A percentile compares a stretch with the other conserved stretches of the same genome.
phyloP scores from a whole-genome alignment of 2,113 vertebrate species.

The Carassius auratus region DNA sequence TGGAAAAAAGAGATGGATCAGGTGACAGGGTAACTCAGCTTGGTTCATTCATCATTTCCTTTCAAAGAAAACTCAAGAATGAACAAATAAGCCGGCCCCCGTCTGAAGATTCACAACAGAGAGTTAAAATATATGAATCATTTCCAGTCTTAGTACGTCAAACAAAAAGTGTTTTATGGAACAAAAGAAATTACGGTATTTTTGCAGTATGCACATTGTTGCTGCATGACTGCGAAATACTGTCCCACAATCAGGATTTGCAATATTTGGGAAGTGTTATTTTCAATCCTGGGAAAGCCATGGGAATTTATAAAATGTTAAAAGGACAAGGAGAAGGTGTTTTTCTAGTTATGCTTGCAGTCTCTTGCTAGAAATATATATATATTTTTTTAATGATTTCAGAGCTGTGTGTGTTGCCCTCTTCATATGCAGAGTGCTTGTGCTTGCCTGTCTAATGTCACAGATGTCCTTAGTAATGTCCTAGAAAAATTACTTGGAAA shows the following conservation, averaged over 20 bases:
- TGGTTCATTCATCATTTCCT: slow-evolving; percentile 32
- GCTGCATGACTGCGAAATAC: not conserved
- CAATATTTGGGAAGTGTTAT: not conserved
- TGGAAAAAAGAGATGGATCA: not conserved
- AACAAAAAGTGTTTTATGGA: not conserved
- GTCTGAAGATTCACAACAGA: not conserved
- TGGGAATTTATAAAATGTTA: not conserved
- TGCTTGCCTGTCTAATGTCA: not conserved
- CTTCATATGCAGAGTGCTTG: not conserved
- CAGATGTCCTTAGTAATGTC: not conserved
- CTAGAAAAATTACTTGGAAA: not conserved
- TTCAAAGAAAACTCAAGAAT: not conserved
- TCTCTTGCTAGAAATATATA: not conserved
- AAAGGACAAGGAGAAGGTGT: not conserved
- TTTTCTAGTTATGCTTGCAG: not conserved
- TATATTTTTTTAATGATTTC: not conserved
- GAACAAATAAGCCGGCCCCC: not conserved
- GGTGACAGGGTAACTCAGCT: not conserved
- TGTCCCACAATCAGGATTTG: not conserved
- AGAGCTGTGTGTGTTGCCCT: not conserved
- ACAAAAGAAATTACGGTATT: not conserved
- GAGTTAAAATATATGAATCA: not conserved
- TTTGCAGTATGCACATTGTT: not conserved
- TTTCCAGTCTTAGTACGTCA: not conserved
- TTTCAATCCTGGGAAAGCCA: not conserved